phyloP scores from a whole-genome alignment of 2,888 invertebrate genomes.

The Sabatieria punctata region DNA sequence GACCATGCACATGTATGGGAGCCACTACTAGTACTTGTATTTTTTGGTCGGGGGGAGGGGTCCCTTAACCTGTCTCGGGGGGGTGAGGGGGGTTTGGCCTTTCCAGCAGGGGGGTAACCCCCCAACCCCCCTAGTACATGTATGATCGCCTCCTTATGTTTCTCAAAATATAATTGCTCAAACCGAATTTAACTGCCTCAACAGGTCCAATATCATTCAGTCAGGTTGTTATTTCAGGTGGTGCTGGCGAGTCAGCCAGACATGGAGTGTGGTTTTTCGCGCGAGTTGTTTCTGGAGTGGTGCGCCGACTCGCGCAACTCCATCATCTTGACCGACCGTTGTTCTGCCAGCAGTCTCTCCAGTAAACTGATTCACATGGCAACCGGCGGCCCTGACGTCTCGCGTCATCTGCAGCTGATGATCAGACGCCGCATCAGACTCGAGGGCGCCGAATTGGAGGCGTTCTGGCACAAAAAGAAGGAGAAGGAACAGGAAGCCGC shows the following conservation, averaged over 20 bases:
- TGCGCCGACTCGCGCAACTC: slow-evolving; percentile 76
- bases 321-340: slow-evolving; percentile 66
- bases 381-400: neutral
- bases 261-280: slow-evolving; percentile 79
- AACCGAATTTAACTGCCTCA: too few species aligned
- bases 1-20: too few species aligned
- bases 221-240: too few species aligned
- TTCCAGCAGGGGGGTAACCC: too few species aligned
- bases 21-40: too few species aligned
- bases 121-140: too few species aligned
- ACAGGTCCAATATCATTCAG: too few species aligned
- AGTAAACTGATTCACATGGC: slow-evolving; percentile 35
- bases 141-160: too few species aligned
- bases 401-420: slow-evolving; percentile 18
- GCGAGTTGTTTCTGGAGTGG: slow-evolving; percentile 88
- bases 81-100: too few species aligned
- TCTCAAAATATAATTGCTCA: too few species aligned
- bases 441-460: slow-evolving; percentile 43
- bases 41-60: too few species aligned
- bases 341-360: slow-evolving; percentile 44
- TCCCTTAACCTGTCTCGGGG: too few species aligned
- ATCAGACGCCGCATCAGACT: slow-evolving; percentile 39
- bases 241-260: slow-evolving; percentile 87
- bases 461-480: slow-evolving; percentile 36
- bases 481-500: slow-evolving; percentile 35